Percentiles rank a stretch among this genome's conserved stretches.
phyloP scores from a whole-genome alignment of 2,113 vertebrate genomes.

The Neofelis nebulosa region DNA sequence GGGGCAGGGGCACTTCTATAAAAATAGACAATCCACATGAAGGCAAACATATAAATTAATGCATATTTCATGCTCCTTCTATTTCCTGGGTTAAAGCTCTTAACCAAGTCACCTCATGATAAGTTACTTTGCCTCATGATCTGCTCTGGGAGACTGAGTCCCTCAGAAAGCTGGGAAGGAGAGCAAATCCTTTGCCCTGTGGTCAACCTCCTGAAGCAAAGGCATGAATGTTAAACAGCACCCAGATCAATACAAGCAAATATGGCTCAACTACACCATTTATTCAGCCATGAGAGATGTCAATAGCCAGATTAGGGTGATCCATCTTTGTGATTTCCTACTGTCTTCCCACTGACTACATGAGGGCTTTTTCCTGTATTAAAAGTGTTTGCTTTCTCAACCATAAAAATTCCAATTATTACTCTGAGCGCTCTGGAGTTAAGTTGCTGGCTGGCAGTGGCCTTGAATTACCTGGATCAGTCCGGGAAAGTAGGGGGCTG shows the following conservation, averaged over 20 bases:
- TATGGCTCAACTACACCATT: conserved; percentile 98
- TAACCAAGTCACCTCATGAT: conserved; percentile 81
- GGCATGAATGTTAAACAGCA: conserved; percentile 96
- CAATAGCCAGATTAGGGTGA: conserved; percentile 98
- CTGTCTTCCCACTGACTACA: conserved; percentile 91
- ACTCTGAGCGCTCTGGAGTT: conserved; percentile 89
- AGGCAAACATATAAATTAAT: neutral
- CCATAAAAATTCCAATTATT: conserved; percentile 96
- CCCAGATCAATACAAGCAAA: conserved; percentile 95
- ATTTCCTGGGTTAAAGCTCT: conserved; percentile 78
- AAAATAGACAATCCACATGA: neutral
- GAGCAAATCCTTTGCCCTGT: conserved; percentile 90
- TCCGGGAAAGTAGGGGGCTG: conserved; percentile 84
- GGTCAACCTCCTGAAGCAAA: conserved; percentile 90
- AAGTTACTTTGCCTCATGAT: conserved; percentile 85
- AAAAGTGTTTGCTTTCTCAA: conserved; percentile 94
- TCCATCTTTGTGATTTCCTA: conserved; percentile 97
- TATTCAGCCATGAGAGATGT: conserved; percentile 98
- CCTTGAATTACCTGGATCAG: conserved; percentile 88
- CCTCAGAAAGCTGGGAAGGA: conserved; percentile 85
- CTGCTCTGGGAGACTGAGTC: conserved; percentile 84
- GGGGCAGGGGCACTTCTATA: neutral
- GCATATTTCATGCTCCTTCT: conserved; percentile 68
- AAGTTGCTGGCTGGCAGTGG: conserved; percentile 85
- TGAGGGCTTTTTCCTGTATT: conserved; percentile 92